Percentiles rank a stretch among this genome's conserved stretches.
Conservation (phyloP, 2,888 invertebrate species). For the Acrobasis consociella region DNA sequence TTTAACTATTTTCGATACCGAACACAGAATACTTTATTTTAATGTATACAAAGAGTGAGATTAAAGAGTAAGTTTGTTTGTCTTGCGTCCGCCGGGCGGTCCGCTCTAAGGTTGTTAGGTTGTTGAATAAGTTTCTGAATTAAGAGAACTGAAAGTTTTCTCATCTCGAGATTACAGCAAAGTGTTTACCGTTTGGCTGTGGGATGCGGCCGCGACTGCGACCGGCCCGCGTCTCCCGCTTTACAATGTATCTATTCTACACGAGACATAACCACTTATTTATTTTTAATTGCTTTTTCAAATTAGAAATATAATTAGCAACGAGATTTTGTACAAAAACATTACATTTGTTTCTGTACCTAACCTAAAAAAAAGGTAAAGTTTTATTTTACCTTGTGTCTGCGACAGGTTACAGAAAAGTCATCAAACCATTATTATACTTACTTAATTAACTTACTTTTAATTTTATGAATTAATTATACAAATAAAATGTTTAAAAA, state of each 20-base stretch:
- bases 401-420: no score
- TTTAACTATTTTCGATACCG: slow-evolving; percentile 3
- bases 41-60: slow-evolving; percentile 67
- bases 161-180: slow-evolving; percentile 84
- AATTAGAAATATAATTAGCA: slow-evolving; percentile 10
- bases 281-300: slow-evolving; percentile 38
- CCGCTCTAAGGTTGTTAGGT: slow-evolving; percentile 82
- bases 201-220: slow-evolving; percentile 68
- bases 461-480: neutral
- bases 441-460: neutral
- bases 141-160: slow-evolving; percentile 84
- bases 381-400: no score
- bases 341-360: neutral
- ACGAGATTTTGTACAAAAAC: neutral
- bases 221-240: slow-evolving; percentile 37
- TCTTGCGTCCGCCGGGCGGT: slow-evolving; percentile 73
- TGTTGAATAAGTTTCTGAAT: slow-evolving; percentile 84
- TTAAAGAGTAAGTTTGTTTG: slow-evolving; percentile 79
- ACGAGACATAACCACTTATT: slow-evolving; percentile 36
- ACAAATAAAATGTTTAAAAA: no score
- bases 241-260: slow-evolving; percentile 28
- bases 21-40: slow-evolving; percentile 41
- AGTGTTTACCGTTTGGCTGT: slow-evolving; percentile 84
- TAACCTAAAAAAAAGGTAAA: no score
- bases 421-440: no score